phyloP scores from a whole-genome alignment of 2,888 invertebrate genomes.

The Xanthia togata region DNA sequence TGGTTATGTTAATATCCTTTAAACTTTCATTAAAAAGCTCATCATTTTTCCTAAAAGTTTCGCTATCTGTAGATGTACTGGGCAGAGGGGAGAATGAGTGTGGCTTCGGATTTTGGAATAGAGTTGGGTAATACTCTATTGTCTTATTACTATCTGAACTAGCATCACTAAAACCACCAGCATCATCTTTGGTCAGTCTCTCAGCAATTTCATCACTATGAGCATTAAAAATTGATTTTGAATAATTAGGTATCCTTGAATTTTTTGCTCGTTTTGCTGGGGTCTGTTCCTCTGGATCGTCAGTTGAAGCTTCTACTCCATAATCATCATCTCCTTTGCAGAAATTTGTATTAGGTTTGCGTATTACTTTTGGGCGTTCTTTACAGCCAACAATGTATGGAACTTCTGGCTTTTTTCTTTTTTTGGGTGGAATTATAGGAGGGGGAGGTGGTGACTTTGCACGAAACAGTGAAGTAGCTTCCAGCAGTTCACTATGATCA shows the following conservation, averaged over 20 bases:
- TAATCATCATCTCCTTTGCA: constrained; percentile 67
- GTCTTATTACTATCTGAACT: constrained; percentile 72
- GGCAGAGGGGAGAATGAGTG: constrained; percentile 75
- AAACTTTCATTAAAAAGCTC: constrained; percentile 72
- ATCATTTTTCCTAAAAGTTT: constrained; percentile 75
- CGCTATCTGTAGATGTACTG: constrained; percentile 76
- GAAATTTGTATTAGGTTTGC: constrained; percentile 57
- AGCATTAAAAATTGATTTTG: constrained; percentile 74
- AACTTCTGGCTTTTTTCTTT: constrained; percentile 64
- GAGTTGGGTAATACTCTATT: constrained; percentile 55
- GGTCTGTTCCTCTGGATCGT: constrained; percentile 39
- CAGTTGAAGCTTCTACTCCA: constrained; percentile 55
- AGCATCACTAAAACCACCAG: constrained; percentile 58
- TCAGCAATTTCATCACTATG: constrained; percentile 68
- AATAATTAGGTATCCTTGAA: constrained; percentile 55
- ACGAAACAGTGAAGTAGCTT: constrained; percentile 27
- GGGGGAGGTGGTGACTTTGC: constrained; percentile 25
- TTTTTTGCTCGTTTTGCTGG: constrained; percentile 51
- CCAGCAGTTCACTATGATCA: constrained; percentile 51
- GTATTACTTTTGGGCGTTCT: constrained; percentile 58
- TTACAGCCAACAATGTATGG: constrained; percentile 74
- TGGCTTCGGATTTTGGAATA: constrained; percentile 22
- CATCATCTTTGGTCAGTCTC: constrained; percentile 31
- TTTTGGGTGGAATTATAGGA: constrained; percentile 68
- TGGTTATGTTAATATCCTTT: background rate